Evolutionary conservation across 1,140 invertebrate genomes (phyloP), one percentile per base, ranked within the genome.

Genomic region (Grapholita molesta): DNA sequence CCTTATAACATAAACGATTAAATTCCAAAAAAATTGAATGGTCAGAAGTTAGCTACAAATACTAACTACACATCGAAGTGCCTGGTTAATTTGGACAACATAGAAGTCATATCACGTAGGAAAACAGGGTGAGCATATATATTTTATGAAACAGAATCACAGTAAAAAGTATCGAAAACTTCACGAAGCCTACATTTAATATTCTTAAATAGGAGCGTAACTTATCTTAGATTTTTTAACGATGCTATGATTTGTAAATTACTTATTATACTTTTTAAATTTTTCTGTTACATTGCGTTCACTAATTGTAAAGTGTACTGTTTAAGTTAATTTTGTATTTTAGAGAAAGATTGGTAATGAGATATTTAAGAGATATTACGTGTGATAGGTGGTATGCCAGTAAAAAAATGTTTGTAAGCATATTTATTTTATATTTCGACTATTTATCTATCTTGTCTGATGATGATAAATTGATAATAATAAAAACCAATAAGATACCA

Each of bases 51-150:
- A 28, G 55, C 28, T 28, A 66, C 64, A n/a, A 23, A 38, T 64
- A 21, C n/a, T 33, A 71, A 18, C 28, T 53, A n/a, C 28, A 69
- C 66, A 75, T 66, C 66, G 61, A 76, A 75, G 78, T 80, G 78
- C 78, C 78, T 84, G 57, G 75, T 76, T 78, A 66, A 72, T 80
- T 81, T 73, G 65, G 64, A 74, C 71, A 65, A 57, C 69, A 53
- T 67, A 68, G 57, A 70, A 55, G 64, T 70, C 81, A 83, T 82
- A 83, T 84, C 81, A 72, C 68, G 75, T 69, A 77, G 78, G 80
- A 72, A 76, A 77, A 84, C 84, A 85, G 82, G 80, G 82, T 84
- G 33, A 65, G 18, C 35, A 21, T 65, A 65, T 65, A 65, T 65
- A 35, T 65, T 61, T 61, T 61, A 18, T 18, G 6, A 48, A 15